Conservation (phyloP, 2,888 invertebrate genomes). For the Antheraea assamensis region DNA sequence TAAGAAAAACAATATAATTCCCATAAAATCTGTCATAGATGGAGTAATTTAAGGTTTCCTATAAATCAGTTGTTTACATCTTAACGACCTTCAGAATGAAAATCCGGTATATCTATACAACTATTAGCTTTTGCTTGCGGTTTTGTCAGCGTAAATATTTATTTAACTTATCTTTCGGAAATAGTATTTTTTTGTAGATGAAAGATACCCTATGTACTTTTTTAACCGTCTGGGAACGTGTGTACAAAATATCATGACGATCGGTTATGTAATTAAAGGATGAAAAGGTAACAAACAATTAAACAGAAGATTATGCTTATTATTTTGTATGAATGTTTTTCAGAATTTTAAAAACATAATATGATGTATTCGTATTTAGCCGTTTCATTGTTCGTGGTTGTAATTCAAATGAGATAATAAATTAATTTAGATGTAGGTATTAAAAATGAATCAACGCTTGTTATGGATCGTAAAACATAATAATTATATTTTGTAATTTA, state of each 20-base stretch:
- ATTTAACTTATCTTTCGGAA: too few relatives aligned
- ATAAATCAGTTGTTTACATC: not conserved
- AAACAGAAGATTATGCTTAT: not conserved
- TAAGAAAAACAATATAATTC: not conserved
- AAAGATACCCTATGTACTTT: too few relatives aligned
- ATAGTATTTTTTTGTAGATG: too few relatives aligned
- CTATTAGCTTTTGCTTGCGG: not conserved
- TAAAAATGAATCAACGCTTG: not conserved
- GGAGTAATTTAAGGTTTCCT: not conserved
- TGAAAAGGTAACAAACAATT: too few relatives aligned
- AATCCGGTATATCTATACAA: not conserved
- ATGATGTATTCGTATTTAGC: not conserved
- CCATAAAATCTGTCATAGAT: not conserved
- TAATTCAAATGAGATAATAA: not conserved
- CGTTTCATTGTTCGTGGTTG: not conserved
- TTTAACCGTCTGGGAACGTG: too few relatives aligned
- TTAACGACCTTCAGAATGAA: not conserved
- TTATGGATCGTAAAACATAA: slow-evolving; percentile 1
- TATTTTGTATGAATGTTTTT: not conserved
- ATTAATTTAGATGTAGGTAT: not conserved
- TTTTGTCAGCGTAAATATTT: too few relatives aligned
- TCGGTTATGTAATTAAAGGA: too few relatives aligned
- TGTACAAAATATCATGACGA: too few relatives aligned
- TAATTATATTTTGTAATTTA: not conserved
- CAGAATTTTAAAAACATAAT: not conserved